Evolutionary conservation across 2,113 vertebrate genomes (phyloP).

Genomic region (Octodon degus): DNA sequence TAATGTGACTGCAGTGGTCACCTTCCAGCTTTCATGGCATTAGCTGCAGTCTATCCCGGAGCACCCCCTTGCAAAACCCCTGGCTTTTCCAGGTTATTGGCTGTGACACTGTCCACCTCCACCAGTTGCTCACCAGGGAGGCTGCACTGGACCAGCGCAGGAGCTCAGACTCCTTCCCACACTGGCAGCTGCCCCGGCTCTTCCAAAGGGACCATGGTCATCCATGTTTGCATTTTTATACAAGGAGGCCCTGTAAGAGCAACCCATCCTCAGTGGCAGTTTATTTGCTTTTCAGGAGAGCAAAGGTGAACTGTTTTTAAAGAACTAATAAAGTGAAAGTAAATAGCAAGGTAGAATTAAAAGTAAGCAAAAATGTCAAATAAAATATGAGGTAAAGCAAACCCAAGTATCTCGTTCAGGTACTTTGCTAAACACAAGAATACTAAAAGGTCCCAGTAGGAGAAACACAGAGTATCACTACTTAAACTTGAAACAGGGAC

Average conservation of each 20-base stretch:
- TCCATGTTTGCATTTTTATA: background rate
- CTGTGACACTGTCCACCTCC: background rate
- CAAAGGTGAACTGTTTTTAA: background rate
- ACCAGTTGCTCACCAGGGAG: background rate
- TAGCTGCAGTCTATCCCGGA: background rate
- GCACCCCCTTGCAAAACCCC: background rate
- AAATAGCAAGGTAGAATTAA: background rate
- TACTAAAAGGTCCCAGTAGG: background rate
- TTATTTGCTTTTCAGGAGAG: background rate
- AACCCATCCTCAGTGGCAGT: background rate
- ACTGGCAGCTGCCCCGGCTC: background rate
- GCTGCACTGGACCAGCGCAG: background rate
- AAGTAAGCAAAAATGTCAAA: background rate
- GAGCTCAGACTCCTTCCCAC: background rate
- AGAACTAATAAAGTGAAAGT: background rate
- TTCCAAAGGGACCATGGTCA: background rate
- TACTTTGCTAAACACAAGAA: background rate
- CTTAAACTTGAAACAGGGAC: background rate
- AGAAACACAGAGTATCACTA: background rate
- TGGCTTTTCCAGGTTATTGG: background rate
- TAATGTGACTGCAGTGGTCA: background rate
- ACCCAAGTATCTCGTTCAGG: background rate
- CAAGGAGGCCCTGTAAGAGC: background rate
- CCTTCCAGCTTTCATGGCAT: background rate
- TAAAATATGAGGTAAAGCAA: slow-evolving; percentile 31